phyloP scores from a whole-genome alignment of 2,113 vertebrate genomes.

The Halichoeres trimaculatus region DNA sequence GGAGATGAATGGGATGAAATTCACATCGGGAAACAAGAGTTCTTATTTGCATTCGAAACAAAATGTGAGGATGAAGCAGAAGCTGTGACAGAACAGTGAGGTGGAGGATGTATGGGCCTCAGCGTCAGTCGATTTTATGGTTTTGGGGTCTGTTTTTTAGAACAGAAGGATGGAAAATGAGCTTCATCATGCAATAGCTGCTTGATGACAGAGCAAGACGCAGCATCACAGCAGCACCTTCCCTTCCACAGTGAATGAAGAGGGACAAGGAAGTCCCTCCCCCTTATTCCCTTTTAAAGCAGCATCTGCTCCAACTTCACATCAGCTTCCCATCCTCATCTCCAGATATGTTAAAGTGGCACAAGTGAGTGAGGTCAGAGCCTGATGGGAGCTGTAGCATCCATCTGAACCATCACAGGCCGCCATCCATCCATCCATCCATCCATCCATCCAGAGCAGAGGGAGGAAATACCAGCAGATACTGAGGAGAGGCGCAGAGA shows the following conservation, averaged over 20 bases:
- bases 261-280: background rate
- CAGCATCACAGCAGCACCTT: slow-evolving; percentile 21
- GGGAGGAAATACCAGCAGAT: slow-evolving; percentile 33
- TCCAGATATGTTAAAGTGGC: slow-evolving; percentile 49
- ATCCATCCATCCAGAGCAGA: too few species aligned
- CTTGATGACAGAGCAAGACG: background rate
- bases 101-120: too few species aligned
- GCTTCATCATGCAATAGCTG: background rate
- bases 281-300: background rate
- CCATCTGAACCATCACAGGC: slow-evolving; percentile 60
- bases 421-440: slow-evolving; percentile 38
- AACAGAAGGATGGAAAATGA: too few species aligned
- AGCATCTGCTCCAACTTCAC: slow-evolving; percentile 42
- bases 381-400: slow-evolving; percentile 48
- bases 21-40: background rate
- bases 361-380: slow-evolving; percentile 16
- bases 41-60: too few species aligned
- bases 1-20: slow-evolving; percentile 16
- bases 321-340: slow-evolving; percentile 45
- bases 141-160: too few species aligned
- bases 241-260: background rate
- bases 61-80: background rate
- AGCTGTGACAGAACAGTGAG: too few species aligned
- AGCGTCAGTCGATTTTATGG: too few species aligned
- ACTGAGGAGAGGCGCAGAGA: slow-evolving; percentile 32